phyloP scores from a whole-genome alignment of 2,797 vertebrate species.

The Typhlichthys eigenmanni region DNA sequence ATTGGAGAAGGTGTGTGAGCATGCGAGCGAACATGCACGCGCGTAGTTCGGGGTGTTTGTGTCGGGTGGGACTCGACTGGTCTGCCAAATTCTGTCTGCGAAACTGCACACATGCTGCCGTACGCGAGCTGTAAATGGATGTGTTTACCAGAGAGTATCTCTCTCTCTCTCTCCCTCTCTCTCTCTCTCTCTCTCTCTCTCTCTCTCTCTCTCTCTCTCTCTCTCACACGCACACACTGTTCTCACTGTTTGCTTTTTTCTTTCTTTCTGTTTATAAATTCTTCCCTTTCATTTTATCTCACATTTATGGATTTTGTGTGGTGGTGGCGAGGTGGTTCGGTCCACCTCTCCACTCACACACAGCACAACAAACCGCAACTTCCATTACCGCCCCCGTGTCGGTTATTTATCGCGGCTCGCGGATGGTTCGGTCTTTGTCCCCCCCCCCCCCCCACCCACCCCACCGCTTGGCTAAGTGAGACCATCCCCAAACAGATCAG shows the following conservation, averaged over 20 bases:
- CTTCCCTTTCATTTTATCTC: slow-evolving; percentile 31
- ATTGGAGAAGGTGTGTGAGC: slow-evolving; percentile 28
- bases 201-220: no score
- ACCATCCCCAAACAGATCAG: no score
- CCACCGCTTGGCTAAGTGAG: no score
- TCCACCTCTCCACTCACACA: neutral
- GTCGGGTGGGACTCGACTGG: slow-evolving; percentile 40
- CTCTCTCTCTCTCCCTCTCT: slow-evolving; percentile 7
- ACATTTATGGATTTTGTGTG: slow-evolving; percentile 23
- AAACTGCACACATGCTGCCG: slow-evolving; percentile 38
- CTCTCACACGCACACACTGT: neutral
- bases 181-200: no score
- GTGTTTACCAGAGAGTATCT: slow-evolving; percentile 59
- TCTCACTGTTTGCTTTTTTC: neutral
- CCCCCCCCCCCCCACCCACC: no score
- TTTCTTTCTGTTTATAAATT: slow-evolving; percentile 15
- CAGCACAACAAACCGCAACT: neutral
- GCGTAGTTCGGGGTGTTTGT: slow-evolving; percentile 37
- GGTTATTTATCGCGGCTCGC: no score
- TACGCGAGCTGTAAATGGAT: slow-evolving; percentile 59
- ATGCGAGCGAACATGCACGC: neutral
- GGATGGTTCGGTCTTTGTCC: no score
- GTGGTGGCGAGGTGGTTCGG: slow-evolving; percentile 14
- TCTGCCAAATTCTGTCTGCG: slow-evolving; percentile 62
- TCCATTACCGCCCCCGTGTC: no score